These are phyloP conservation scores for Tortricodes alternella DNA, from an alignment of 2,888 invertebrate genomes.

Conservation along the genomic window DNA sequence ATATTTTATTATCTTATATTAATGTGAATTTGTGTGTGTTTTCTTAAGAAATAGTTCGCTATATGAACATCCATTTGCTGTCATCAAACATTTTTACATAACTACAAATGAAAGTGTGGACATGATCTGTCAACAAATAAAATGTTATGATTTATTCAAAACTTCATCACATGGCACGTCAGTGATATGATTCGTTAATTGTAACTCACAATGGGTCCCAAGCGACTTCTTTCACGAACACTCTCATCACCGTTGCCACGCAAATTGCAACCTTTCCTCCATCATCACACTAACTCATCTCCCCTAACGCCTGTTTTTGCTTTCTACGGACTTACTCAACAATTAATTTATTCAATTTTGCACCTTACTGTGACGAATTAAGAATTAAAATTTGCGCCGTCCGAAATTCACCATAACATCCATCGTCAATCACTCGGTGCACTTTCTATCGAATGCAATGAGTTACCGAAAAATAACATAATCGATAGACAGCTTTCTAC, in stretches of 20 bases:
- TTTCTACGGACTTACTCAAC: constrained; percentile 37
- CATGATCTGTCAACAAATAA: too few species aligned
- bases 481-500: constrained; percentile 37
- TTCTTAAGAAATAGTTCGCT: too few species aligned
- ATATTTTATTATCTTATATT: too few species aligned
- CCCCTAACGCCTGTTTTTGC: constrained; percentile 32
- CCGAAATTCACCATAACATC: constrained; percentile 28
- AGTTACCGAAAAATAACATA: constrained; percentile 47
- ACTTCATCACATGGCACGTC: constrained; percentile 20
- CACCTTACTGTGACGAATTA: constrained; percentile 27
- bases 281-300: constrained; percentile 32
- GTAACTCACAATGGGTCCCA: constrained; percentile 22
- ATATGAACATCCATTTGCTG: too few species aligned
- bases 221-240: constrained; percentile 18
- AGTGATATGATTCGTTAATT: constrained; percentile 24
- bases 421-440: constrained; percentile 39
- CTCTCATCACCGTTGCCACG: constrained; percentile 26
- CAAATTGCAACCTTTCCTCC: constrained; percentile 38
- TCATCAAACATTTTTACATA: too few species aligned
- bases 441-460: constrained; percentile 49
- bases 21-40: too few species aligned
- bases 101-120: too few species aligned
- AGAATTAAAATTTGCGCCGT: constrained; percentile 10
- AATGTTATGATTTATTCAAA: constrained; percentile 9
- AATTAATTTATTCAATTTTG: constrained; percentile 37